Evolutionary conservation across 2,797 vertebrate species (phyloP).

Genomic region (Falco berigora): DNA sequence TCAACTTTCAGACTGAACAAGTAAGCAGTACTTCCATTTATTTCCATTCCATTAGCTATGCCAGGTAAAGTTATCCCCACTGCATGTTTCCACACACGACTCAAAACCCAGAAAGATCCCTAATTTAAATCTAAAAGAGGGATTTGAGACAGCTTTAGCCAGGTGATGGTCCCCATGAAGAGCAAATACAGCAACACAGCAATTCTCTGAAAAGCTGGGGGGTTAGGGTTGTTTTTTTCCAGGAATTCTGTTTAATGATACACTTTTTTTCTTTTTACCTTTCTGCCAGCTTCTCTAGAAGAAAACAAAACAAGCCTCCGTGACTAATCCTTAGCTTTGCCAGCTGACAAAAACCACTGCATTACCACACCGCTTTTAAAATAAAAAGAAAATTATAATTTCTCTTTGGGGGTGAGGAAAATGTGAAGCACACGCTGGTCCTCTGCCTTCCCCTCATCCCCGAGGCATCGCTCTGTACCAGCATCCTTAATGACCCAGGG

Average conservation of each 20-base stretch:
- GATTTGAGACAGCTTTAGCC: neutral
- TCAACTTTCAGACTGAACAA: neutral
- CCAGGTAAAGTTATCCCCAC: neutral
- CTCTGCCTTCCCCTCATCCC: neutral
- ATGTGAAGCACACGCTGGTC: neutral
- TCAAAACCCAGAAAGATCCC: neutral
- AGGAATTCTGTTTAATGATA: neutral
- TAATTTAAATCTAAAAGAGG: neutral
- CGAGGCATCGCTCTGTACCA: neutral
- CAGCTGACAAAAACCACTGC: conserved; percentile 4
- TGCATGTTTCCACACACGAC: rapidly evolving
- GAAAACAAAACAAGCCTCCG: conserved; percentile 7
- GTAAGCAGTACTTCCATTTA: neutral
- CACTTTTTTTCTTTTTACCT: neutral
- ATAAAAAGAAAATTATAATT: neutral
- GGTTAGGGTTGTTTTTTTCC: neutral
- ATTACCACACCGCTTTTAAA: neutral
- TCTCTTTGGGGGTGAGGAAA: neutral
- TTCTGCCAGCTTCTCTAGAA: conserved; percentile 8
- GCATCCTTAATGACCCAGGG: neutral
- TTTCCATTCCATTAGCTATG: neutral
- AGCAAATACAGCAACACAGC: neutral
- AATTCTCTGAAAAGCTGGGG: neutral
- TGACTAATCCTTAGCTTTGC: conserved; percentile 34
- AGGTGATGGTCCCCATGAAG: neutral